Base-by-base conservation (phyloP, 2,888 invertebrate species). In the Mythimna pallens region DNA sequence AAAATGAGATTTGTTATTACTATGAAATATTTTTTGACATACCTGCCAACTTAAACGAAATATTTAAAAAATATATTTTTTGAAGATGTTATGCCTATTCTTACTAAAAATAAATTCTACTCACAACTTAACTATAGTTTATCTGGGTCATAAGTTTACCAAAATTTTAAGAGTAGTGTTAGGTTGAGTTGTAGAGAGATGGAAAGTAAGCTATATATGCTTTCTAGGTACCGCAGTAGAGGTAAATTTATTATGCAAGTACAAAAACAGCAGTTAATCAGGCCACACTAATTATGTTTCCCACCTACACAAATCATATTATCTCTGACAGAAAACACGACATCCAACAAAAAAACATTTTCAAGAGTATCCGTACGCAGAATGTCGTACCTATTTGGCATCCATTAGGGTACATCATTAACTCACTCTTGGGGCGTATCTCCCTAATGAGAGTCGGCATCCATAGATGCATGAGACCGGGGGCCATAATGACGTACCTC, bases 391-490 rank as follows among this genome's bases (percentile, higher is more conserved):
- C 70, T 78, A 73, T 76, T 76, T 71, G 62, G 75, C 80, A 81
- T 87, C 89, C 90, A 90, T 90, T 89, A 89, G 86, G 86, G 73
- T 72, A 82, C 86, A 84, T 91, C 92, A 92, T 92, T 91, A 92
- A 89, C 84, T 76, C 65, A 65, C 85, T 78, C 85, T 83, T 74
- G 84, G 85, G 87, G 87, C 89, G 88, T 88, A 89, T 90, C 89
- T 89, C 88, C 85, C 83, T 92, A 94, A 94, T 92, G 93, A 93
- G 89, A 88, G 87, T 83, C 86, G 86, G 80, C 86, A 87, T 92
- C 89, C 93, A 93, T 92, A 92, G 90, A 94, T 92, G 91, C 93
- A 93, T 92, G 94, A 94, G 84, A 90, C 82, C 77, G 79, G 89
- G 88, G 88, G 81, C 76, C 83, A 87, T 91, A 91, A 92, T 92